Conservation (phyloP, 2,888 invertebrate genomes). For the Orthosia cruda region DNA sequence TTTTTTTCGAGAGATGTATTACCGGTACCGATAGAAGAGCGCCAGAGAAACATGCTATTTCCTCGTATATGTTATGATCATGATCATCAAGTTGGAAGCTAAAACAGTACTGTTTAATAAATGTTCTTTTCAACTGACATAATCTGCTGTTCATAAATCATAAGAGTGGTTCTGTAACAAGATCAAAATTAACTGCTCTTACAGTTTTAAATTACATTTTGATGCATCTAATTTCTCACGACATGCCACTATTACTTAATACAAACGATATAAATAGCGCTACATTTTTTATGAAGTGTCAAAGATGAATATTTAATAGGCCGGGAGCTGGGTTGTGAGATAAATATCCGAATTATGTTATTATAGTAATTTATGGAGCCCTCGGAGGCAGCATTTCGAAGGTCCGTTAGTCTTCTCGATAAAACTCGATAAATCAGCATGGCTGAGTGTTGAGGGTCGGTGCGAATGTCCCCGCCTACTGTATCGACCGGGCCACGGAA, state of each 20-base stretch:
- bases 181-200: slow-evolving; percentile 42
- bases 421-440: slow-evolving; percentile 61
- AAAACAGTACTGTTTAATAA: slow-evolving; percentile 22
- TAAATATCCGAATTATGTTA: slow-evolving; percentile 64
- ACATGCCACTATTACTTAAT: slow-evolving; percentile 34
- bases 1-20: slow-evolving; percentile 57
- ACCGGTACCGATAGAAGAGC: slow-evolving; percentile 45
- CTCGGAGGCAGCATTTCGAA: slow-evolving; percentile 55
- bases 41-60: slow-evolving; percentile 40
- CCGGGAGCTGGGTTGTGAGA: slow-evolving; percentile 27
- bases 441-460: slow-evolving; percentile 40
- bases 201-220: slow-evolving; percentile 56
- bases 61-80: slow-evolving; percentile 38
- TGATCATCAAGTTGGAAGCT: slow-evolving; percentile 23
- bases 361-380: slow-evolving; percentile 65
- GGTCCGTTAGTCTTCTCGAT: slow-evolving; percentile 53
- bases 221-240: slow-evolving; percentile 45
- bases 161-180: slow-evolving; percentile 38
- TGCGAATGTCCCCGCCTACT: slow-evolving; percentile 56
- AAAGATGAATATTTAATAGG: slow-evolving; percentile 62
- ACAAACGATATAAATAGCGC: slow-evolving; percentile 30
- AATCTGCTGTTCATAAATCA: slow-evolving; percentile 22
- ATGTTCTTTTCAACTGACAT: slow-evolving; percentile 18
- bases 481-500: slow-evolving; percentile 49
- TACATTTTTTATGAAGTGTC: slow-evolving; percentile 56